Conservation (phyloP, 2,797 vertebrate genomes). For the Micrastur ruficollis region DNA sequence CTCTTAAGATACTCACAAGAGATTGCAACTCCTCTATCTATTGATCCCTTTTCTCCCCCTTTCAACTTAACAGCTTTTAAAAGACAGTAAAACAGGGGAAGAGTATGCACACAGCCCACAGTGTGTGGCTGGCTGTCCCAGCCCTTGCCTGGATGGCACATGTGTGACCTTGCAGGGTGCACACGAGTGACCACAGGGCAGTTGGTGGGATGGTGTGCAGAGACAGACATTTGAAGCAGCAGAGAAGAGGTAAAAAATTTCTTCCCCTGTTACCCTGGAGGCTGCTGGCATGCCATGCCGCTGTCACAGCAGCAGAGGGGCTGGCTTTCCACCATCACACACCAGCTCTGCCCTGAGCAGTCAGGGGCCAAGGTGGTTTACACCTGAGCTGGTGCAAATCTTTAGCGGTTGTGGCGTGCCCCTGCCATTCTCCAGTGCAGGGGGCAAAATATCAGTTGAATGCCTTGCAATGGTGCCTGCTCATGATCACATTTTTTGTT, state of each 20-base stretch:
- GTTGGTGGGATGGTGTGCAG: background rate
- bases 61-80: background rate
- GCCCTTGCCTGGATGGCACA: rapidly evolving
- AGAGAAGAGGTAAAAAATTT: background rate
- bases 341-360: background rate
- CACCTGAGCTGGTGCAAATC: background rate
- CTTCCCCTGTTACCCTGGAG: background rate
- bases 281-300: background rate
- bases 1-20: background rate
- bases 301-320: background rate
- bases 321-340: background rate
- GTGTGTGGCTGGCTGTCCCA: background rate
- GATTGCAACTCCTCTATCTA: background rate
- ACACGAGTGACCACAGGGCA: background rate
- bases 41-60: background rate
- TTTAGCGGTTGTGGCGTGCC: background rate
- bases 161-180: background rate
- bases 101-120: background rate
- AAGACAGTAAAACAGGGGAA: background rate
- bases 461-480: background rate
- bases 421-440: background rate
- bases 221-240: background rate
- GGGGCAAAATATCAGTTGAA: background rate
- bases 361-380: background rate
- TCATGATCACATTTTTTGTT: background rate